Evolutionary conservation across 92 coral and sea anemone species (phyloP), one percentile per base, ranked within the genome.

Genomic region (Phenganax stokvisi): DNA sequence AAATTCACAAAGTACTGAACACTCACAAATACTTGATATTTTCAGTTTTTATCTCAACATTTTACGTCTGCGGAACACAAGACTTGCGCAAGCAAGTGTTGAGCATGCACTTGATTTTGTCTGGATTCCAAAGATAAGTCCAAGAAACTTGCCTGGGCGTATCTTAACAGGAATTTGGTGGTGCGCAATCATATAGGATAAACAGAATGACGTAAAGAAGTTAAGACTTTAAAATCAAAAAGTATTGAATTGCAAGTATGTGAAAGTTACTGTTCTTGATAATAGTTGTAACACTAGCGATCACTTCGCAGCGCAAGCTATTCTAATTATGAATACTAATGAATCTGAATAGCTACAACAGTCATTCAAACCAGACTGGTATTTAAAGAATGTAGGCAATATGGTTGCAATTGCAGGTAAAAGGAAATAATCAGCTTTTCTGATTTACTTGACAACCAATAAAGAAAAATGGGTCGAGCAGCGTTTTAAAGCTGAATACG

Each of bases 351-450:
- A 37, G 47, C 5, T 37, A 37, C 47, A 3, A 44, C 17, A 64
- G 17, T 20, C 2, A 28, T 61, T 61, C 67, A 61, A 61, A 61
- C 17, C 16, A 44, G 25, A 72, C 29, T 73, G 77, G 77, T 52
- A 73, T 53, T 73, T 52, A 0, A 73, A n/a, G 62, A 53, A 73
- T 73, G n/a, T 52, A 54, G 59, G 31, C 62, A 73, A 73, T 73
- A 7, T 53, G 57, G 52, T 53, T 73, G 31, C 6, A 71, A 73
- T 73, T 20, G 53, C n/a, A 29, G 9, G 62, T n/a, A 28, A 73
- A 59, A 20, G 7, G 15, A 20, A 13, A 59, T 13, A 59, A 13
- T 59, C 15, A 59, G 65, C 15, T 59, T 13, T 20, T 59, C 65
- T 13, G 65, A 20, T 59, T 37, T 37, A 37, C 47, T 64, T n/a